These are phyloP conservation scores for Anguilla marmorata DNA, from an alignment of 2,797 vertebrate genomes.

Conservation along the genomic window DNA sequence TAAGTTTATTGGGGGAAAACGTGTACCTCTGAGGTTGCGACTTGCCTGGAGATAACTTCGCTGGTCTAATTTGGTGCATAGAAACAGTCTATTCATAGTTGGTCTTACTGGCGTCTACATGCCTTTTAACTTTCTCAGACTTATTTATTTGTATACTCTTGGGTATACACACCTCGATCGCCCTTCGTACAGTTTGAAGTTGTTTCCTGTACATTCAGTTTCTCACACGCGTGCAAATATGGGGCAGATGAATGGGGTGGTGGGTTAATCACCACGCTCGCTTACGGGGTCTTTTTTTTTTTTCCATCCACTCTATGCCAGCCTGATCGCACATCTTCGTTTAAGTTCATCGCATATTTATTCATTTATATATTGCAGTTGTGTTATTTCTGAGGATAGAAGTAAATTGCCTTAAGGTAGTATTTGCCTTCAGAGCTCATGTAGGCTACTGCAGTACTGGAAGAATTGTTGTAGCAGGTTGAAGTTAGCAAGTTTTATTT, in stretches of 20 bases:
- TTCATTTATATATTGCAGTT: background rate
- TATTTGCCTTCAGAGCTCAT: background rate
- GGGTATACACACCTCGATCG: slow-evolving; percentile 5
- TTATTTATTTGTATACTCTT: slow-evolving; percentile 41
- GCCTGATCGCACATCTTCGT: background rate
- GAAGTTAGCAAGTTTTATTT: background rate
- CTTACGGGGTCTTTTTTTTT: background rate
- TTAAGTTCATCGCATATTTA: background rate
- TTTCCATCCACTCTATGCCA: background rate
- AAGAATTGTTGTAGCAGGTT: background rate
- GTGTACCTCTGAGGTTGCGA: slow-evolving; percentile 3
- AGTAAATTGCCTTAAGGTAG: background rate
- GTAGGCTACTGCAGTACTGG: background rate
- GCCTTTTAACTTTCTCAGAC: slow-evolving; percentile 52
- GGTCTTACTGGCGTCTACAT: slow-evolving; percentile 47
- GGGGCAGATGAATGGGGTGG: background rate
- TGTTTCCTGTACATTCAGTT: slow-evolving; percentile 40
- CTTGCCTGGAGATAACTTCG: slow-evolving; percentile 49
- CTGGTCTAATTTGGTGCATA: slow-evolving; percentile 70
- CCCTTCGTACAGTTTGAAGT: background rate
- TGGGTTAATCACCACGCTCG: background rate
- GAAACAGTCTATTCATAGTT: slow-evolving; percentile 80
- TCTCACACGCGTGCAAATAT: slow-evolving; percentile 44
- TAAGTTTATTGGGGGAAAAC: background rate
- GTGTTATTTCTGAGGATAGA: background rate